phyloP scores from a whole-genome alignment of 1,140 invertebrate species.

The Stegodyphus dumicola region DNA sequence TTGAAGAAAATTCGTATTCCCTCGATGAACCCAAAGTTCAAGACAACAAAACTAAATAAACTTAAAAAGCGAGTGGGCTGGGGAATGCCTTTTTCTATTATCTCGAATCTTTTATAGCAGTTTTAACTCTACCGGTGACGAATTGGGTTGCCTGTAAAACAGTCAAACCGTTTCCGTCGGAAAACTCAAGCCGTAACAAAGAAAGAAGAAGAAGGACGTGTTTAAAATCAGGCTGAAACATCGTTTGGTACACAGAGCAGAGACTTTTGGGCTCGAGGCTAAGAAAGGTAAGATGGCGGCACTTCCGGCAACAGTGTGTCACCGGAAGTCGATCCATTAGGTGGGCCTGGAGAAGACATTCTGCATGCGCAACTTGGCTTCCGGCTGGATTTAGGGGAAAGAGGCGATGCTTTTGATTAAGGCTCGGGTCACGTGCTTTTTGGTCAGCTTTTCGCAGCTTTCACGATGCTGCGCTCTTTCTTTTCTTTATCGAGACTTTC shows the following conservation, averaged over 20 bases:
- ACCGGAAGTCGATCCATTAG: constrained; percentile 60
- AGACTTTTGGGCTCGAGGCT: constrained; percentile 22
- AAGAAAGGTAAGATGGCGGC: constrained; percentile 52
- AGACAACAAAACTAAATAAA: constrained; percentile 3
- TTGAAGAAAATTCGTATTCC: background rate
- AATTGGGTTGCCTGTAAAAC: constrained; percentile 54
- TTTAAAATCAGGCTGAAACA: constrained; percentile 54
- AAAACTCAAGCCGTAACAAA: constrained; percentile 32
- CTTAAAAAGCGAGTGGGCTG: background rate
- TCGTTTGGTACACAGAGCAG: constrained; percentile 28
- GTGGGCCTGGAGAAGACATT: constrained; percentile 42
- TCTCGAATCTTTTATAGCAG: constrained; percentile 13
- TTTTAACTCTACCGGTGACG: constrained; percentile 28
- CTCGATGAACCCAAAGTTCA: background rate
- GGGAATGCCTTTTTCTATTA: constrained; percentile 9
- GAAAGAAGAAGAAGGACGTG: constrained; percentile 35
- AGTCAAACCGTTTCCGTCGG: constrained; percentile 51
- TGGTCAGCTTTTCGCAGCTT: background rate
- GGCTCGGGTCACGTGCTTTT: constrained; percentile 46
- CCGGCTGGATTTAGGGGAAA: constrained; percentile 13
- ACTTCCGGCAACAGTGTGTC: constrained; percentile 56
- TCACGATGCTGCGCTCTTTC: no score
- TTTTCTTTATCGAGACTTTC: no score
- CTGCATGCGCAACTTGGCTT: constrained; percentile 57
- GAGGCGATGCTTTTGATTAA: constrained; percentile 48